Evolutionary conservation across 2,888 invertebrate genomes (phyloP).

Genomic region (Rhamnusium bicolor): DNA sequence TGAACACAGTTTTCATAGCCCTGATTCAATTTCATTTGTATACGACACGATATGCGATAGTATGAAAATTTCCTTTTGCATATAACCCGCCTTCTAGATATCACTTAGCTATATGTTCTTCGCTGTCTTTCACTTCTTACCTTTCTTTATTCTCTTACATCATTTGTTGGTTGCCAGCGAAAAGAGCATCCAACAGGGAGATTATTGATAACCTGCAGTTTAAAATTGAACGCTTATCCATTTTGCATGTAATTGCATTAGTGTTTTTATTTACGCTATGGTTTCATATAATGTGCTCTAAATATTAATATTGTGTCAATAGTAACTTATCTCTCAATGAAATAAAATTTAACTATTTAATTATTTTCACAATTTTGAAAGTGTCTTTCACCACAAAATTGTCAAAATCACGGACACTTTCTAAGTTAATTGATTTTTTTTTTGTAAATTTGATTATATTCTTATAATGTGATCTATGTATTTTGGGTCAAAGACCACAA

Average conservation of each 20-base stretch:
- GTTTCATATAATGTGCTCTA: slow-evolving; percentile 3
- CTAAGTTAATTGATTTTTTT: no score
- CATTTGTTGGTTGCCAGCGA: background rate
- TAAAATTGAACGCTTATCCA: slow-evolving; percentile 12
- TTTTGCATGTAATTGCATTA: slow-evolving; percentile 8
- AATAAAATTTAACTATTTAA: no score
- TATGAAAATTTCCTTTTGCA: slow-evolving; percentile 2
- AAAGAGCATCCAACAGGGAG: slow-evolving; percentile 8
- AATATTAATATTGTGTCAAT: background rate
- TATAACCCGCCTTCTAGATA: slow-evolving; percentile 5
- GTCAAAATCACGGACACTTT: no score
- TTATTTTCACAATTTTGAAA: no score
- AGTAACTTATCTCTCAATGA: background rate
- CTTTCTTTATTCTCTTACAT: slow-evolving; percentile 13
- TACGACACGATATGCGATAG: background rate
- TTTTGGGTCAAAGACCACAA: no score
- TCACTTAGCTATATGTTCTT: background rate
- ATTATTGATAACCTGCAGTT: slow-evolving; percentile 19
- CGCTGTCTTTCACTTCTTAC: slow-evolving; percentile 10
- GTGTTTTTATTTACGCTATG: slow-evolving; percentile 8
- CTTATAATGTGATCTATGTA: no score
- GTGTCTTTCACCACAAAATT: no score
- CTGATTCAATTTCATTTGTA: no score
- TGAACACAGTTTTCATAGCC: no score
- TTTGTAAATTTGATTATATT: no score